Evolutionary conservation across 2,797 vertebrate genomes (phyloP).

Genomic region (Cynopterus sphinx): DNA sequence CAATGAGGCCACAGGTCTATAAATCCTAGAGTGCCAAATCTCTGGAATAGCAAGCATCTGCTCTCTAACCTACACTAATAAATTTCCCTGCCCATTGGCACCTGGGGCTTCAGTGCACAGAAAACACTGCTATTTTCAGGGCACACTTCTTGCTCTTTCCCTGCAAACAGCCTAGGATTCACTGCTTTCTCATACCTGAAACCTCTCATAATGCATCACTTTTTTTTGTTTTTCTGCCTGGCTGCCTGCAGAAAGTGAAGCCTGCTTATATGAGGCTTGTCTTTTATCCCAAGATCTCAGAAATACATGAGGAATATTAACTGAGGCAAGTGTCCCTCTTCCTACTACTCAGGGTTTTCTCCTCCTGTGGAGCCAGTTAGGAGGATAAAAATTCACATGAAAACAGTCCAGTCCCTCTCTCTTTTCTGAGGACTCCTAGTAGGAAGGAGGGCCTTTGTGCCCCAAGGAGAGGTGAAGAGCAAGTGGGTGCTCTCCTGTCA

Average conservation of each 20-base stretch:
- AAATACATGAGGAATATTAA: not conserved
- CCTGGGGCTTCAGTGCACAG: rapidly evolving
- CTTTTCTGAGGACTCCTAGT: not conserved
- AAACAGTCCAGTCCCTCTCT: not conserved
- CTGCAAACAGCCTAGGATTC: not conserved
- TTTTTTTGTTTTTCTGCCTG: not conserved
- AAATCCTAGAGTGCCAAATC: not conserved
- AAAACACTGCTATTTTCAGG: not conserved
- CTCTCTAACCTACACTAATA: not conserved
- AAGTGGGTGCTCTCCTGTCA: not conserved
- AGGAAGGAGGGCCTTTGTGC: not conserved
- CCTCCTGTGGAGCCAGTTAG: not conserved
- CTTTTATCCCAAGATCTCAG: not conserved
- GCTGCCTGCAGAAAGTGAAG: not conserved
- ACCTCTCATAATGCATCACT: not conserved
- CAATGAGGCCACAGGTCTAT: not conserved
- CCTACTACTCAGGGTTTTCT: not conserved
- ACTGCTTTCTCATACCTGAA: not conserved
- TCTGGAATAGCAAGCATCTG: not conserved
- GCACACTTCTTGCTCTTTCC: not conserved
- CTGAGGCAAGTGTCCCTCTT: not conserved
- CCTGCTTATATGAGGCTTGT: not conserved
- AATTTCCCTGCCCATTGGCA: not conserved
- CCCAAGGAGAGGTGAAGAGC: too few relatives aligned
- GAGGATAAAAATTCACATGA: not conserved